Base-by-base conservation (phyloP, 2,797 vertebrate genomes). In the Xyrichtys novacula region DNA sequence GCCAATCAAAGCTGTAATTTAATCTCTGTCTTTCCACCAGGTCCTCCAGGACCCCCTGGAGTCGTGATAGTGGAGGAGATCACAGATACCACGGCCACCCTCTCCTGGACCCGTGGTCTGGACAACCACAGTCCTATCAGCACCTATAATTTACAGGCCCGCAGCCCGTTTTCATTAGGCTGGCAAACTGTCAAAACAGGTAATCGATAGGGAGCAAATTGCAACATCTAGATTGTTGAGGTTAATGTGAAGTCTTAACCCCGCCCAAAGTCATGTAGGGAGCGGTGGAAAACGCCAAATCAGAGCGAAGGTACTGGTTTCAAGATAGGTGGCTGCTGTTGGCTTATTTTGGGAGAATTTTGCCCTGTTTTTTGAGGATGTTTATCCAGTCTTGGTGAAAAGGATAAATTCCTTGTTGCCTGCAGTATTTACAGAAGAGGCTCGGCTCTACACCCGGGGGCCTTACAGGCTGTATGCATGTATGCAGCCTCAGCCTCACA, bases 151-250 rank as follows among this genome's bases (percentile, higher is more conserved):
- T 86, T 98, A 67, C 98, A 99, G 91, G 97, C 97, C 34, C 95
- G 97, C 38, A 99, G 96, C 91, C 97, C 97, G 0, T 98, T 98
- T 92, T 99, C 97, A 77, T 92, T 99, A 87, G 98, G 97, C 82
- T 99, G 98, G 98, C 97, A 98, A 92, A 97, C 94, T 0, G 96
- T 98, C 77, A 96, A 93, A 92, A 99, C 98, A 94, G 97, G 98
- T 99, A 93, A 95, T 92, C 78, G 80, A 81, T 89, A 79, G 43
- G 31, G 43, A 75, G 74, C 25, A 71, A 85, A 85, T 78, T 84
- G 80, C 66, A 49, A 55, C 48, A 62, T 77, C 54, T 80, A 59
- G 57, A 81, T 83, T 53, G 36, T 17, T 52, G 62, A 72, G 65
- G 74, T 67, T 65, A 72, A 79, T 69, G 47, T 40, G 55, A 44